These are phyloP conservation scores for Cetoscarus ocellatus DNA, from an alignment of 2,797 vertebrate genomes.

Conservation along the genomic window DNA sequence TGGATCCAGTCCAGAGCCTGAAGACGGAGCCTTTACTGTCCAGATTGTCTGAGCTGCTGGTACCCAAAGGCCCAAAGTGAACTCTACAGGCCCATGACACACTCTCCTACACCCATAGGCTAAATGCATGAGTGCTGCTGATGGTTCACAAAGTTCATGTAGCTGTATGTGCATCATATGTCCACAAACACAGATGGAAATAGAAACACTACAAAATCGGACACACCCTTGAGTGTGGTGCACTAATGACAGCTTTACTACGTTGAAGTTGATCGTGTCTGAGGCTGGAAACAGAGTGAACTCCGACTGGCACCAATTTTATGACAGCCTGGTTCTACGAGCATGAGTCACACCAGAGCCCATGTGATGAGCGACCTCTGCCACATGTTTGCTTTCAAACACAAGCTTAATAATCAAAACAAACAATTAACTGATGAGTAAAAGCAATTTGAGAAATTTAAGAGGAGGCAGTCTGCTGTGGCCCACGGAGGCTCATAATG, in stretches of 20 bases:
- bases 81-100: constrained; percentile 27
- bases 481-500: constrained; percentile 4
- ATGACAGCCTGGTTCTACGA: constrained; percentile 44
- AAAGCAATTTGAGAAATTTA: constrained; percentile 16
- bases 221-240: constrained; percentile 65
- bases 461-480: constrained; percentile 9
- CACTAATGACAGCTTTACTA: constrained; percentile 71
- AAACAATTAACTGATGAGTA: constrained; percentile 22
- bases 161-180: constrained; percentile 26
- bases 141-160: constrained; percentile 9
- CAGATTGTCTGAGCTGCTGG: constrained; percentile 41
- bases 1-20: constrained; percentile 48
- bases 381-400: constrained; percentile 30
- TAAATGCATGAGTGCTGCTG: constrained; percentile 4
- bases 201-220: constrained; percentile 15
- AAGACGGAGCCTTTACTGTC: constrained; percentile 31
- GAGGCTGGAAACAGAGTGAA: constrained; percentile 67
- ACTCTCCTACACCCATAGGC: constrained; percentile 6
- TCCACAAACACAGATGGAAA: constrained; percentile 27
- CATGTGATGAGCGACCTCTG: constrained; percentile 32
- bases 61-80: constrained; percentile 22
- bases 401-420: constrained; percentile 43
- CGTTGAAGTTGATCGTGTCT: constrained; percentile 61
- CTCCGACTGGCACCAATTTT: constrained; percentile 57
- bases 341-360: constrained; percentile 59